Base-by-base conservation (phyloP, 2,888 invertebrate genomes). In the Automeris io region DNA sequence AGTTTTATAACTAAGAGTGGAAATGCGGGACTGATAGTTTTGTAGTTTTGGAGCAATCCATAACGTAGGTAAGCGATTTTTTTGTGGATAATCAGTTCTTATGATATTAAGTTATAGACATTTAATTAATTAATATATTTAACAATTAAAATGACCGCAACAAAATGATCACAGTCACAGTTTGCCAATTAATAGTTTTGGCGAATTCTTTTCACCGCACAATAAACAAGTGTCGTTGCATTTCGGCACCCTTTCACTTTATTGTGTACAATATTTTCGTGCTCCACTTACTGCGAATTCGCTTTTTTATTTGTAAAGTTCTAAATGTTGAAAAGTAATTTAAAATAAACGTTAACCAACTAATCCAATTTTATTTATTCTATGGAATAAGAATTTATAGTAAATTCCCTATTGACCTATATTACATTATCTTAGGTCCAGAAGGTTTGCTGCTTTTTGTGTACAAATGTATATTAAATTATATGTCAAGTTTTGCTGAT, bases 211-310 rank as follows among this genome's bases (percentile, higher is more conserved):
- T 46, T 42, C 44, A 43, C 42, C 42, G 41, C 47, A 57, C 57
- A 62, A 58, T 54, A 52, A 55, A 45, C n/a, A n/a, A n/a, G n/a
- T 54, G 53, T 55, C 53, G 54, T 59, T 64, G 58, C 50, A 54
- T 66, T 70, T 75, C 55, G 66, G 69, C 68, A 77, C 75, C 85
- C 85, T 86, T 86, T 86, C 85, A 86, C 85, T 85, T 86, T 72
- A 76, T 74, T 74, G 75, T 76, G 70, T 75, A 73, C 72, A 73
- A 61, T 75, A 75, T 73, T 80, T 81, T 79, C 75, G 80, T 86
- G 85, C 82, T 86, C 85, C 77, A 86, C 85, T 83, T 86, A 81
- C 55, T 73, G 54, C 45, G 45, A 57, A 63, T 61, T 71, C 61
- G 52, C 52, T 56, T 59, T 57, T 67, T 57, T 43, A 42, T 47